A percentile compares a stretch with the other conserved stretches of the same genome.
phyloP scores from a whole-genome alignment of 1,140 invertebrate genomes.

The Zaprionus tsacasi region DNA sequence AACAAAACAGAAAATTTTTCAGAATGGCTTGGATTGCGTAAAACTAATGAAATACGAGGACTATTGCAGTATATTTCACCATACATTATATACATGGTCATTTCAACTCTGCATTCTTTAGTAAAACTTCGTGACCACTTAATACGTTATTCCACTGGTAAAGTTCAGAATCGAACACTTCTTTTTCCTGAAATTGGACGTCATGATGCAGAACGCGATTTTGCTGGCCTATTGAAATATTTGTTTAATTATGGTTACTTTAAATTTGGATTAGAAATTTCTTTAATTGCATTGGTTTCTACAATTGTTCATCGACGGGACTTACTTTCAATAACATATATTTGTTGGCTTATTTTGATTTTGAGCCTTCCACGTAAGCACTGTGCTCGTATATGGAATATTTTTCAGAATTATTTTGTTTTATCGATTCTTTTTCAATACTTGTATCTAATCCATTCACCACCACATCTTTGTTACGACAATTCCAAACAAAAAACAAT shows the following conservation, averaged over 20 bases:
- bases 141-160: conserved; percentile 83
- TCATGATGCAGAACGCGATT: conserved; percentile 92
- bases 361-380: conserved; percentile 88
- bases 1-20: conserved; percentile 89
- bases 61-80: conserved; percentile 90
- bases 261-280: conserved; percentile 97
- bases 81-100: conserved; percentile 92
- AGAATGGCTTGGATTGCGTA: conserved; percentile 95
- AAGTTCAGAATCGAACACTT: conserved; percentile 86
- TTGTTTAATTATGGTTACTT: conserved; percentile 96
- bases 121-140: conserved; percentile 94
- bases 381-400: conserved; percentile 92
- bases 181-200: conserved; percentile 93
- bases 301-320: conserved; percentile 96
- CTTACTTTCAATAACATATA: conserved; percentile 93
- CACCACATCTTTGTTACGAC: conserved; percentile 90
- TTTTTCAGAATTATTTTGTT: conserved; percentile 93
- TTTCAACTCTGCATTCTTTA: conserved; percentile 94
- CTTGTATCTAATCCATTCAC: conserved; percentile 93
- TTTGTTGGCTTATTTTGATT: conserved; percentile 92
- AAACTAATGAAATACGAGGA: conserved; percentile 85
- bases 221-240: conserved; percentile 93
- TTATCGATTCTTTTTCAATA: conserved; percentile 95
- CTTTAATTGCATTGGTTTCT: conserved; percentile 92
- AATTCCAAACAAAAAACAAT: conserved; percentile 61